These are phyloP conservation scores for Suricata suricatta DNA, from an alignment of 2,113 vertebrate genomes.

Conservation along the genomic window DNA sequence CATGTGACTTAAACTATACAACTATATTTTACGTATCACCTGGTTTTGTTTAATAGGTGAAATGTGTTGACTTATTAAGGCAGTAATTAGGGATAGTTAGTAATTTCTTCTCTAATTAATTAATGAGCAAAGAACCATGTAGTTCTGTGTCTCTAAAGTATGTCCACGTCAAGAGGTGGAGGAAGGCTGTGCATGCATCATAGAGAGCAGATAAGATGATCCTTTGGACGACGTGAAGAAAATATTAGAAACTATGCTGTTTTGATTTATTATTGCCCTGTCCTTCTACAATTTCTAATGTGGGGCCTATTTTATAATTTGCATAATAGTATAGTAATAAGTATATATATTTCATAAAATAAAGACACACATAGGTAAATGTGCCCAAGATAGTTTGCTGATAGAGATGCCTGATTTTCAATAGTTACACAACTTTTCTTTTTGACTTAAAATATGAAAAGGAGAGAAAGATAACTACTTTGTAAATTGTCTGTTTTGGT, in stretches of 20 bases:
- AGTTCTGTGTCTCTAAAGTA: not conserved
- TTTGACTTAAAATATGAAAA: conserved; percentile 55
- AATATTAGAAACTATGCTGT: not conserved
- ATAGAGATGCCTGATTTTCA: not conserved
- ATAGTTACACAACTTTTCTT: not conserved
- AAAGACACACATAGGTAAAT: not conserved
- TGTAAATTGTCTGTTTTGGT: conserved; percentile 21
- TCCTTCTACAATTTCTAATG: not conserved
- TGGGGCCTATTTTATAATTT: not conserved
- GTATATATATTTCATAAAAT: conserved; percentile 4
- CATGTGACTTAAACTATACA: not conserved
- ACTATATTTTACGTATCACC: not conserved
- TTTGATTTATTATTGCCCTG: not conserved
- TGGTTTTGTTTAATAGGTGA: not conserved
- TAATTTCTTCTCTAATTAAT: not conserved
- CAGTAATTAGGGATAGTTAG: not conserved
- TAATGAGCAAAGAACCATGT: not conserved
- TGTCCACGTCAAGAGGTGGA: not conserved
- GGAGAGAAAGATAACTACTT: not conserved
- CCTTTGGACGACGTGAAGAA: not conserved
- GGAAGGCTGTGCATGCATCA: not conserved
- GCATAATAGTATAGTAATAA: not conserved
- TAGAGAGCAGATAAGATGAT: not conserved
- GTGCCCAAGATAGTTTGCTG: conserved; percentile 16
- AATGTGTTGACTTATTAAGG: not conserved